Percentiles rank a stretch among this genome's conserved stretches.
Conservation (phyloP, 2,888 invertebrate species). For the Pseudeuparius sepicola region DNA sequence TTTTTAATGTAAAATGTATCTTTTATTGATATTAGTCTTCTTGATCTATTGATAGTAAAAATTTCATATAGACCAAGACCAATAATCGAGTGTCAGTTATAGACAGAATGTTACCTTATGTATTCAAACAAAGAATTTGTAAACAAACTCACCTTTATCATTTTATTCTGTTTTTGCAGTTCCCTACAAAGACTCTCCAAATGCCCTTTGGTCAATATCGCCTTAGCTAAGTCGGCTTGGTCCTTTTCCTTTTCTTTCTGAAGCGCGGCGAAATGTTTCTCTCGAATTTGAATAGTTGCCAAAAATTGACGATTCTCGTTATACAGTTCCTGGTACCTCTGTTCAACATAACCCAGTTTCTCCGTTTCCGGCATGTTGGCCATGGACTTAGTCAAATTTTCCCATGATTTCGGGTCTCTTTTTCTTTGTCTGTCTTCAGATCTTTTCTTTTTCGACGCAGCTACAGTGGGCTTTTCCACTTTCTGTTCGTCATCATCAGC, state of each 20-base stretch:
- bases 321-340: conserved; percentile 65
- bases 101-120: no score
- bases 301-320: conserved; percentile 58
- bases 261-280: conserved; percentile 43
- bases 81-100: no score
- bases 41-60: no score
- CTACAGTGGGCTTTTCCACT: conserved; percentile 1
- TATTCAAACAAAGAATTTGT: no score
- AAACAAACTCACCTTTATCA: conserved; percentile 65
- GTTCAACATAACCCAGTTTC: conserved; percentile 57
- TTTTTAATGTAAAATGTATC: no score
- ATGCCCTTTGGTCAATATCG: conserved; percentile 69
- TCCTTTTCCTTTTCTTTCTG: conserved; percentile 72
- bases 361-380: conserved; percentile 52
- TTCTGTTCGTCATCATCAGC: no score
- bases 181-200: conserved; percentile 86
- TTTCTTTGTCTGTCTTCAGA: conserved; percentile 22
- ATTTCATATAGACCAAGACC: no score
- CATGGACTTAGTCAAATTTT: conserved; percentile 56
- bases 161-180: conserved; percentile 85
- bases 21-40: no score
- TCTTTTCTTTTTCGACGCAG: conserved; percentile 16
- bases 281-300: conserved; percentile 28
- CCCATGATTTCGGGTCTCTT: conserved; percentile 48
- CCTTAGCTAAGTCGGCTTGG: conserved; percentile 74